Evolutionary conservation across 1,140 invertebrate genomes (phyloP), one percentile per base, ranked within the genome.

Genomic region (Cotesia glomerata): DNA sequence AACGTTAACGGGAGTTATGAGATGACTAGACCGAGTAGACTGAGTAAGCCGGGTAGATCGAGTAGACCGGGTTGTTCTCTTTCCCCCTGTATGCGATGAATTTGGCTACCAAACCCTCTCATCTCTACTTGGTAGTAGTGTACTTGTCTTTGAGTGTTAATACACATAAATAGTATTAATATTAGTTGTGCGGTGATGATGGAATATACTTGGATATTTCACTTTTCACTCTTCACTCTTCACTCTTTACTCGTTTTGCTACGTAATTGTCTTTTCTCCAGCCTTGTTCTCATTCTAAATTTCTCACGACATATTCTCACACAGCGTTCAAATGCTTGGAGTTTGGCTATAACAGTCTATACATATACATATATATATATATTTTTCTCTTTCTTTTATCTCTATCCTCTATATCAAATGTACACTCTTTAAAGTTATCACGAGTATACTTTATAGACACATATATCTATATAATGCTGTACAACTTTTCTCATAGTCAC

Each of bases 61-160:
- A 2, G 26, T 26, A 26, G 26, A 26, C 2, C 26, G 26, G 26
- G 26, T 26, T 26, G 26, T 26, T 26, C 26, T 26, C 26, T n/a
- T n/a, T n/a, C 26, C 3, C 26, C 3, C 56, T 58, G 1, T 39
- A 26, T 14, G 36, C 11, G 36, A 14, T 65, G 63, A 65, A 65
- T 65, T 65, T 65, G 63, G 63, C 63, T 65, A 65, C 63, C 63
- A 65, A 51, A 65, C 63, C 49, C 63, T 16, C 39, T 45, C 39
- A 45, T 45, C 39, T 45, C 39, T 45, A 45, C 39, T 8, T 45
- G 7, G 8, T 45, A 45, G 1, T 39, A 39, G 36, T 39, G 3
- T 39, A 39, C 36, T 45, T 9, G 39, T 7, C 11, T 45, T 9
- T 9, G 5, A 1, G 26, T 26, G 26, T 26, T 26, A 1, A 26